Conservation (phyloP, 64 coral and sea anemone species). For the Montipora efflorescens region DNA sequence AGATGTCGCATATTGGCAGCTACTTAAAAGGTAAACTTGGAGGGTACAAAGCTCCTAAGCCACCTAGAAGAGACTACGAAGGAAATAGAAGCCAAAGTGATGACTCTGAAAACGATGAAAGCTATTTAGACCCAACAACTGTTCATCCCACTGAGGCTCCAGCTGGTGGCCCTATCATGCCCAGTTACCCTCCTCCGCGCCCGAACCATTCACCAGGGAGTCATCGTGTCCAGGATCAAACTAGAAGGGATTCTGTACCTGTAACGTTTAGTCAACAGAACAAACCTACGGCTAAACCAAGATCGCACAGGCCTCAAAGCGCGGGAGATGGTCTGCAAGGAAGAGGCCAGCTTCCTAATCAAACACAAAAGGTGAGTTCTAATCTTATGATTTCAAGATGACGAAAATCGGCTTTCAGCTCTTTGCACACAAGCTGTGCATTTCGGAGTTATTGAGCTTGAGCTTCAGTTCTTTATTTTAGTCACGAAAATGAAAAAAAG, state of each 20-base stretch:
- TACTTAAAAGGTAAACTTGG: conserved; percentile 67
- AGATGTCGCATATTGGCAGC: conserved; percentile 85
- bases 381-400: not conserved
- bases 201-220: conserved; percentile 79
- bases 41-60: conserved; percentile 70
- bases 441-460: not conserved
- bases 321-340: not conserved
- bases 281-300: not conserved
- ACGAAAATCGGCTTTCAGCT: not conserved
- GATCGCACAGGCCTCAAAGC: conserved; percentile 45
- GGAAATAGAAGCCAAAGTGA: conserved; percentile 49
- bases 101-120: conserved; percentile 64
- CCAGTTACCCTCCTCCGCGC: conserved; percentile 91
- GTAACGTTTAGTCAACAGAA: not conserved
- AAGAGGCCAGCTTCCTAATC: not conserved
- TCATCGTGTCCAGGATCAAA: not conserved
- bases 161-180: conserved; percentile 66
- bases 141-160: conserved; percentile 57
- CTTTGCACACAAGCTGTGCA: not conserved
- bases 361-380: not conserved
- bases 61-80: conserved; percentile 85
- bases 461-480: not conserved
- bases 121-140: conserved; percentile 79
- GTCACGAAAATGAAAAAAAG: too few relatives aligned
- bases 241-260: conserved; percentile 27